Base-by-base conservation (phyloP, 2,797 vertebrate species). In the Coranthus polyacanthus region DNA sequence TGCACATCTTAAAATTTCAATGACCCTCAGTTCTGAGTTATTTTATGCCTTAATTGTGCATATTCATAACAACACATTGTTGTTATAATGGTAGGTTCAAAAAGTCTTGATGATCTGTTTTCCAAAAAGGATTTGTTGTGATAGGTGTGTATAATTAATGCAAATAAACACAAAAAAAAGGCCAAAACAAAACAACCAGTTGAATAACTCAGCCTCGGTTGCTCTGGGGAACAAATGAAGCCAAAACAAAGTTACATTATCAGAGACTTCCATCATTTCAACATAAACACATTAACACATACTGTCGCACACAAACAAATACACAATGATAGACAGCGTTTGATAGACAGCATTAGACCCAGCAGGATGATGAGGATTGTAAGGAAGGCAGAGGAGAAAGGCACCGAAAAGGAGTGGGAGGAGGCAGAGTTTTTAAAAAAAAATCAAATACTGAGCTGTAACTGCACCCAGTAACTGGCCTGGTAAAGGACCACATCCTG, bases 391-490 rank as follows among this genome's bases (percentile, higher is more conserved):
- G 52, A 45, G 17, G 41, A 58, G 10, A 62, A 12, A 43, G 39
- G 46, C 53, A 43, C 26, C 34, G 66, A 11, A 12, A 3, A 37
- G 12, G 12, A n/a, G 12, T 29, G 46, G 24, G 37, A 41, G 32
- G 38, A 59, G 3, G 12, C 16, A 2, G 11, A 52, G 49, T 67
- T 72, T 39, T 72, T 39, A 54, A 18, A 58, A 22, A 65, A 21
- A 15, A 37, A 53, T 6, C 24, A 26, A 6, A 22, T 41, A 47
- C 50, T 51, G 44, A 72, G 42, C 65, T 55, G 39, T 57, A 47
- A 74, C 46, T 67, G 47, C 56, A 63, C 17, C 38, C 47, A 45
- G 36, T 56, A 68, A 2, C 36, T 6, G 5, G 41, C 44, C 52
- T 63, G 18, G n/a, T 21, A 38, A 53, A 61, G 24, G 53, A 56